Conservation (phyloP, 2,797 vertebrate species). For the Dermochelys coriacea region DNA sequence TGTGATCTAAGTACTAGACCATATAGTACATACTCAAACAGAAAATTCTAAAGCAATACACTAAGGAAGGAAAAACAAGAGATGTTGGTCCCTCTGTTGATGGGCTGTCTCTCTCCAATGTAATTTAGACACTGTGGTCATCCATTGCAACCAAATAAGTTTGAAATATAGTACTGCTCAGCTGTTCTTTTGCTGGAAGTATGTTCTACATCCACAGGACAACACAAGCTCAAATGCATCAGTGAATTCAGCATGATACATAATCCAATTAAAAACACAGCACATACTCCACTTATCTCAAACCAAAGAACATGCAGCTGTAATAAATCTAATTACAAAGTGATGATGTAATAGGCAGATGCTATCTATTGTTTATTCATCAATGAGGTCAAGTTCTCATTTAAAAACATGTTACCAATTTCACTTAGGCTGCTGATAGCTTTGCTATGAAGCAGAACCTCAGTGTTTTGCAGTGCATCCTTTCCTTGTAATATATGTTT, state of each 20-base stretch:
- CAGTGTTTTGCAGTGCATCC: neutral
- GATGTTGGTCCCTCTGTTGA: neutral
- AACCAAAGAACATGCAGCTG: neutral
- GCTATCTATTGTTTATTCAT: conserved; percentile 22
- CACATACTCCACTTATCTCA: conserved; percentile 15
- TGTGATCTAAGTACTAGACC: neutral
- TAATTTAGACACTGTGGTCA: neutral
- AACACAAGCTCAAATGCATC: conserved; percentile 2
- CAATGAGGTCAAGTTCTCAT: neutral
- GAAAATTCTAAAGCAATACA: neutral
- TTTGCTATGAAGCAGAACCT: neutral
- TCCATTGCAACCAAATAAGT: neutral
- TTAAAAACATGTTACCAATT: neutral
- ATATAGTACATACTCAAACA: neutral
- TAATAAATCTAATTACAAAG: conserved; percentile 66
- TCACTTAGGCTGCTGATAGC: neutral
- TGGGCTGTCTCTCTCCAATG: neutral
- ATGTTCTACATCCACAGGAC: conserved; percentile 4
- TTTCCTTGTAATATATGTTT: neutral
- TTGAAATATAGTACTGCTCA: neutral
- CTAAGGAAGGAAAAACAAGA: conserved; percentile 4
- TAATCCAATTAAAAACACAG: conserved; percentile 61
- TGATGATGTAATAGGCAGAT: conserved; percentile 49
- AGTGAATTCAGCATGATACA: conserved; percentile 17
- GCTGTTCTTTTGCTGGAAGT: neutral